Evolutionary conservation across 92 coral and sea anemone species (phyloP), one percentile per base, ranked within the genome.

Genomic region (Muricea muricata): DNA sequence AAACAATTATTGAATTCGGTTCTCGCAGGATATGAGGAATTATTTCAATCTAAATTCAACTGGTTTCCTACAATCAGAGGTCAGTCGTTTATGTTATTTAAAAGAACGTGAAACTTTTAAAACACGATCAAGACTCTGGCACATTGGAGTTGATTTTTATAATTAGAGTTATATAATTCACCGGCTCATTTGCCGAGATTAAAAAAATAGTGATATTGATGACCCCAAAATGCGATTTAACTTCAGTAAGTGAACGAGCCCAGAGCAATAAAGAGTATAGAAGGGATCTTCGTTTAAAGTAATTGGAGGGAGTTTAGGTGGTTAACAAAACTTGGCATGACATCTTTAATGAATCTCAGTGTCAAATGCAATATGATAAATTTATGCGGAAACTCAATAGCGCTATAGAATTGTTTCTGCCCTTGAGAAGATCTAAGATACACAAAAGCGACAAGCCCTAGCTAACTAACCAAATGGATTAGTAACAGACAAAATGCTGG

Each of bases 11-110:
- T n/a, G n/a, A n/a, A n/a, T n/a, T n/a, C n/a, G n/a, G n/a, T n/a
- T n/a, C n/a, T n/a, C n/a, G n/a, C n/a, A n/a, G n/a, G n/a, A n/a
- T n/a, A n/a, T n/a, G n/a, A n/a, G n/a, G n/a, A n/a, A n/a, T n/a
- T n/a, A 48, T 40, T 66, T 81, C 25, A 67, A 81, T 18, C 82
- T 69, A 12, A 55, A 17, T 32, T 25, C 41, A 20, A 79, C 84
- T 21, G 50, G 50, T 8, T 45, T 45, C 14, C 50, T 13, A 17
- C 50, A 13, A 45, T 13, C 50, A 1, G 65, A 57, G 25, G 30
- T 57, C 25, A 57, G 8, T 1, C 58, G 85, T 65, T 33, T 21
- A 33, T 29, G 48, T 30, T n/a, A 8, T 57, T 21, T 26, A 57
- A n/a, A 57, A 20, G 9, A 57, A 32, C 30, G 65, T 21, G 65